A percentile compares a stretch with the other conserved stretches of the same genome.
These are phyloP conservation scores for Oeneis ivallda DNA, from an alignment of 2,888 invertebrate genomes.

Conservation along the genomic window DNA sequence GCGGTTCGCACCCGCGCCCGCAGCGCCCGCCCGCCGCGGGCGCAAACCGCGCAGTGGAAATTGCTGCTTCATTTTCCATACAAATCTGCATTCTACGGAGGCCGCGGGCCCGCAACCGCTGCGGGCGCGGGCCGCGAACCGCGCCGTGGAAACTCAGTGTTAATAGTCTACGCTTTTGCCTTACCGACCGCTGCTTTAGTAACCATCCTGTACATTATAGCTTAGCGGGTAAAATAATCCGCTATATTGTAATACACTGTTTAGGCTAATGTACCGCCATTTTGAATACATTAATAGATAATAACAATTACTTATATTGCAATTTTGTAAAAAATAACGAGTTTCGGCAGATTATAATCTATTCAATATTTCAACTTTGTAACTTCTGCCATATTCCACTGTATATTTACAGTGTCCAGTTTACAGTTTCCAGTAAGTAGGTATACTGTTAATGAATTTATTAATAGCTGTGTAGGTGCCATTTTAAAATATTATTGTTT, in stretches of 20 bases:
- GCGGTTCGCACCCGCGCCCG: too few species aligned
- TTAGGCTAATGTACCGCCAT: slow-evolving; percentile 28
- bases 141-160: too few species aligned
- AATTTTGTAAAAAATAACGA: neutral
- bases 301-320: neutral
- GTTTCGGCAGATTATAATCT: neutral
- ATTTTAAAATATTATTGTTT: slow-evolving; percentile 18
- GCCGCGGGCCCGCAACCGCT: too few species aligned
- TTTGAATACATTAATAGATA: slow-evolving; percentile 16
- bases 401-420: too few species aligned
- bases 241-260: slow-evolving; percentile 40
- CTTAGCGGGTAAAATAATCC: slow-evolving; percentile 45
- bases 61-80: too few species aligned
- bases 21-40: too few species aligned
- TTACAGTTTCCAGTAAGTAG: too few species aligned
- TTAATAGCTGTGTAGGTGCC: neutral
- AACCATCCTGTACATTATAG: slow-evolving; percentile 41
- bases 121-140: too few species aligned
- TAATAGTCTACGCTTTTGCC: neutral
- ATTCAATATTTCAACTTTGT: neutral
- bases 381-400: neutral
- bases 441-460: neutral
- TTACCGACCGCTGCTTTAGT: neutral
- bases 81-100: too few species aligned
- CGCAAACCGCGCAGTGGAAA: too few species aligned